These are phyloP conservation scores for Clusia tigrina DNA, from an alignment of 2,888 invertebrate genomes.

Conservation along the genomic window DNA sequence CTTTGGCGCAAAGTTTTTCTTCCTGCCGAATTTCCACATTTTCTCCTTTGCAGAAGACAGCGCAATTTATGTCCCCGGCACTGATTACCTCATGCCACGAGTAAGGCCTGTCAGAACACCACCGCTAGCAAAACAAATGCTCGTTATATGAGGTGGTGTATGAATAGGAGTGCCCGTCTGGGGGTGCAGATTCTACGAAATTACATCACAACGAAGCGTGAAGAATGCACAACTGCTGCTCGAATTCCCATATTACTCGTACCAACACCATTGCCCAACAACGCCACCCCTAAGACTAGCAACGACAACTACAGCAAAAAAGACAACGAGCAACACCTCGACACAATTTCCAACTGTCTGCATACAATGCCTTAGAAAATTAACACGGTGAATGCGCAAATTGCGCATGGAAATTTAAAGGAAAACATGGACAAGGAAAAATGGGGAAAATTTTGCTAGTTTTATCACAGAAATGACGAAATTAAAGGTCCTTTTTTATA, in stretches of 20 bases:
- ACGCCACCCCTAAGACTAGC: background rate
- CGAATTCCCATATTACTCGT: background rate
- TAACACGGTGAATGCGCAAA: background rate
- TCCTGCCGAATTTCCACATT: too few relatives aligned
- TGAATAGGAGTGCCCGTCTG: background rate
- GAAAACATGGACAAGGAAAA: too few relatives aligned
- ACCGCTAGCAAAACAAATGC: background rate
- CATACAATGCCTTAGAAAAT: background rate
- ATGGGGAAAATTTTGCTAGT: too few relatives aligned
- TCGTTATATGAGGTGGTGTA: constrained; percentile 2
- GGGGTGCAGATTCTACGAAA: background rate
- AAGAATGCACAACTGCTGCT: background rate
- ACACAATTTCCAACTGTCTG: too few relatives aligned
- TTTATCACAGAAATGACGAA: too few relatives aligned
- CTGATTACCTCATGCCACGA: constrained; percentile 3
- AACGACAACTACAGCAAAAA: background rate
- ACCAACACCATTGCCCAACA: background rate
- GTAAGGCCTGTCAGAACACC: background rate
- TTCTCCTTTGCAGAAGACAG: background rate
- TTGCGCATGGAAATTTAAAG: too few relatives aligned
- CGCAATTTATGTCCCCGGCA: background rate
- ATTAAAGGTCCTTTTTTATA: too few relatives aligned
- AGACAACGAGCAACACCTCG: too few relatives aligned
- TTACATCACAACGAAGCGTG: background rate
- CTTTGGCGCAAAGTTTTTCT: background rate